Evolutionary conservation across 2,797 vertebrate genomes (phyloP).

Genomic region (Paedocypris micromegethes): DNA sequence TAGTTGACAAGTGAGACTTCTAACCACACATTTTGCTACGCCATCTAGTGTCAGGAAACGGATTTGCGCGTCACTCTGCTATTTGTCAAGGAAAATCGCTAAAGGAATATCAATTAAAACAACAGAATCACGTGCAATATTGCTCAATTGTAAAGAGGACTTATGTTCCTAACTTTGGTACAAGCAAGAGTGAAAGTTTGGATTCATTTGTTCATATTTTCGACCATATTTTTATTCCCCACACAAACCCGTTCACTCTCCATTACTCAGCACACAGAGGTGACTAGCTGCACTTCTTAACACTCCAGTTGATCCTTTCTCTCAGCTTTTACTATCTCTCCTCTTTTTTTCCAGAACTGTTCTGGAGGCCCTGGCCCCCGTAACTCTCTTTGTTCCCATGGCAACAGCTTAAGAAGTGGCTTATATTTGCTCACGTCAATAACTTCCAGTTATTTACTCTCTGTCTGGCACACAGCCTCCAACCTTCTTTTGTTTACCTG

Average conservation of each 20-base stretch:
- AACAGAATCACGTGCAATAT: no score
- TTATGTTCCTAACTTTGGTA: no score
- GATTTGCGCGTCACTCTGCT: no score
- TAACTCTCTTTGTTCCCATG: conserved; percentile 47
- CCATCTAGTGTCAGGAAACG: no score
- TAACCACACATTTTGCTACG: neutral
- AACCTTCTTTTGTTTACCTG: conserved; percentile 26
- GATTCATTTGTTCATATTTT: no score
- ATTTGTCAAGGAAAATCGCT: no score
- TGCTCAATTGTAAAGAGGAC: no score
- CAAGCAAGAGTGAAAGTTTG: no score
- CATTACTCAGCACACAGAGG: conserved; percentile 29
- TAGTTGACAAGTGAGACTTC: conserved; percentile 5
- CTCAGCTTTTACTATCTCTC: conserved; percentile 23
- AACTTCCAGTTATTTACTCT: conserved; percentile 45
- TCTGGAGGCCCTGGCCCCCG: conserved; percentile 40
- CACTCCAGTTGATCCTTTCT: conserved; percentile 17
- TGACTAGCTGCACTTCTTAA: conserved; percentile 22
- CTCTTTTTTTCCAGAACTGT: conserved; percentile 35
- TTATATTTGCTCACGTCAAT: conserved; percentile 48
- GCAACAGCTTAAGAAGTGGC: conserved; percentile 53
- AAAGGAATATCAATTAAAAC: no score
- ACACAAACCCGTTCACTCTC: conserved; percentile 25
- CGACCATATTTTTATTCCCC: neutral
- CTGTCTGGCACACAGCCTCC: conserved; percentile 34